Base-by-base conservation (phyloP, 2,888 invertebrate genomes). In the Phortica okadai region DNA sequence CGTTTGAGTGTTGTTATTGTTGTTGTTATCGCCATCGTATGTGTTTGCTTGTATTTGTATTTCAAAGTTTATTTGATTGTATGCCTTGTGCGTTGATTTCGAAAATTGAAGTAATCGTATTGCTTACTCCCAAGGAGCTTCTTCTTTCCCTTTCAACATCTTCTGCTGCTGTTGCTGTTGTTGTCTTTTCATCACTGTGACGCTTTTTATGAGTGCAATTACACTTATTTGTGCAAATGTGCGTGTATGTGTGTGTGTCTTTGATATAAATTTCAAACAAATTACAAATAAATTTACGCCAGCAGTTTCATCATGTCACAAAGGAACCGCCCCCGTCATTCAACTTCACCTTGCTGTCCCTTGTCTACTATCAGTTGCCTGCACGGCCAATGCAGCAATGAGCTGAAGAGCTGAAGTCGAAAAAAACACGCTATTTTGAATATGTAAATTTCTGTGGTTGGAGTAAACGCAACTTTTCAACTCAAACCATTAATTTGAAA, bases 261-360 rank as follows among this genome's bases (percentile, higher is more conserved):
- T 85, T 87, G 80, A 87, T 79, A 85, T 85, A 87, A 85, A 87
- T 87, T 86, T 86, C 84, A 79, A 84, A 87, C 85, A 86, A 86
- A 86, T 87, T 87, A 84, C 86, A 86, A 87, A 86, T 87, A 86
- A 86, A 87, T 86, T 86, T 86, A 86, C 84, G 85, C 82, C 25
- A 70, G 70, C 67, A 70, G 50, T 50, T 70, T 54, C 70, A 70
- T 67, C 44, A 44, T n/a, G 16, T 7, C 62, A 25, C 21, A 21
- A 21, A 50, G 2, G 6, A 14, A 2, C 8, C 50, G 50, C 50
- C 8, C 50, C 6, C 50, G 50, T 6, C 50, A 50, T 6, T 3
- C 8, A 50, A 11, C 8, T 14, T 50, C 50, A 14, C 50, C 33
- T 33, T 33, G 3, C 33, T 5, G 4, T 5, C 3, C 33, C 4